Evolutionary conservation across 2,888 invertebrate species (phyloP), one percentile per base, ranked within the genome.

Genomic region (Blomia tropicalis): DNA sequence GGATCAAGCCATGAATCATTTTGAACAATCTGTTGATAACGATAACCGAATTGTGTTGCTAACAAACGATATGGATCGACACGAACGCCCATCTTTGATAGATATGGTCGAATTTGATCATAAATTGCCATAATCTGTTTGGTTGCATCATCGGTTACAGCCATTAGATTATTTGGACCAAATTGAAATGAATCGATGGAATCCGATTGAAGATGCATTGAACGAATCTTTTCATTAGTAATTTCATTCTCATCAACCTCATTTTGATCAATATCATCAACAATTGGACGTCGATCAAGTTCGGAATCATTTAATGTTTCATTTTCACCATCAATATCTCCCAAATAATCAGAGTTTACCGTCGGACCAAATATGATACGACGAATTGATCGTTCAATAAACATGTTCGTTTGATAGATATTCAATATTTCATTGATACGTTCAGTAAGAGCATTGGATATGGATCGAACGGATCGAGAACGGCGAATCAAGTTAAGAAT

Each of bases 331-430:
- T 7, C 51, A 47, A 47, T n/a, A 23, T 32, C 31, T 7, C 29
- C 56, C n/a, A 47, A 19, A 5, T 7, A 7, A 11, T 11, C 31
- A 27, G 31, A 7, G n/a, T n/a, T n/a, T 11, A 7, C 51, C 7
- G 11, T 36, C 29, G 56, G 56, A 59, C 43, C 59, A 43, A 59
- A 59, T 14, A 59, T 59, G 19, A 59, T 27, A 17, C 43, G 41
- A 54, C 43, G 23, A 22, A 43, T 22, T 43, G 59, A 23, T 4
- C 43, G 36, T 59, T 59, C 41, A 41, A 59, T 43, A 22, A 59
- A 59, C 22, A 59, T 23, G 43, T 59, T 59, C 43, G 43, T 27
- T 22, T 17, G 19, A 22, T 59, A 59, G 14, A 59, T 7, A 29
- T n/a, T 19, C 41, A 59, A 43, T 22, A 59, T 41, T 59, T 36